Evolutionary conservation across 2,888 invertebrate species (phyloP).

Genomic region (Leucoma salicis): DNA sequence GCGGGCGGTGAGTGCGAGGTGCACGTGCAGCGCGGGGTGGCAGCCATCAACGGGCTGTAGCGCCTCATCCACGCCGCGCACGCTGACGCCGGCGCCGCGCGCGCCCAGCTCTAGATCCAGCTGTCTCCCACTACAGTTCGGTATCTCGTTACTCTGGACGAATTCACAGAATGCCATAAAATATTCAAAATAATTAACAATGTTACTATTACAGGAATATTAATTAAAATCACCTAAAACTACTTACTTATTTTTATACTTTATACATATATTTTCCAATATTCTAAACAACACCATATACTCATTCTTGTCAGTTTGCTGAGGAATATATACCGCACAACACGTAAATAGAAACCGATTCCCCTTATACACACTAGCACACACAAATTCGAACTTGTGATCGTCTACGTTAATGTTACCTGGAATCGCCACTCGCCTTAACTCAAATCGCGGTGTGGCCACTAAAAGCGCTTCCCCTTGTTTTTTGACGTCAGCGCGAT

Average conservation of each 20-base stretch:
- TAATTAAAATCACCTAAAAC: no score
- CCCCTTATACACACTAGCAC: not conserved
- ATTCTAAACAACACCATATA: no score
- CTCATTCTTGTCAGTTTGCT: not conserved
- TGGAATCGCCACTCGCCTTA: no score
- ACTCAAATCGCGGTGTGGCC: not conserved
- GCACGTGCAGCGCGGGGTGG: slow-evolving; percentile 2
- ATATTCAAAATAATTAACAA: no score
- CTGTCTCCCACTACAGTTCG: no score
- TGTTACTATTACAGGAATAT: no score
- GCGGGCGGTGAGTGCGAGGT: not conserved
- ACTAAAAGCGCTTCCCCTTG: no score
- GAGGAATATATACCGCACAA: not conserved
- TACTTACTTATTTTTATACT: no score
- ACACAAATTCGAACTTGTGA: not conserved
- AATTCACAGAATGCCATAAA: no score
- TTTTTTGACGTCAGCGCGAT: not conserved
- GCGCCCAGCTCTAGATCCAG: no score
- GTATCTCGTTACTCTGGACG: no score
- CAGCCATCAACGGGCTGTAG: slow-evolving; percentile 1
- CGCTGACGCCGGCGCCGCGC: slow-evolving; percentile 3
- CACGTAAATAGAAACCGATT: slow-evolving; percentile 1
- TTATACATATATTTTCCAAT: no score
- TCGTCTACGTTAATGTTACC: not conserved
- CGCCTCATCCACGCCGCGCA: slow-evolving; percentile 11